Conservation (phyloP, 2,113 vertebrate genomes). For the Hiodon tergisus region DNA sequence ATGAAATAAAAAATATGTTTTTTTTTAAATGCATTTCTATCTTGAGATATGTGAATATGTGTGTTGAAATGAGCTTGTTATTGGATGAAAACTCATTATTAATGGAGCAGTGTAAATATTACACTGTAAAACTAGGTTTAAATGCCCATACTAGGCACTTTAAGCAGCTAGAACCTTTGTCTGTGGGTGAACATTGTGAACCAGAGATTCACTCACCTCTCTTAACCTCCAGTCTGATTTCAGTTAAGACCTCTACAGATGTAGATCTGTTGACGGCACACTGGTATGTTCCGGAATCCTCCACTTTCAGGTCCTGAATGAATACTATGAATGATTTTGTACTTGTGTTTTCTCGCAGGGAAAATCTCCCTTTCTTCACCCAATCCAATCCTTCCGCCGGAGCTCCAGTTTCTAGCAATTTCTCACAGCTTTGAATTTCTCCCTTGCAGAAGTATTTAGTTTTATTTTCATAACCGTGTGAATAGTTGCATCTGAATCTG, state of each 20-base stretch:
- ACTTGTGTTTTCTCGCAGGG: conserved; percentile 22
- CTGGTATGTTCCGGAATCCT: conserved; percentile 47
- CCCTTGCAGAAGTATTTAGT: background rate
- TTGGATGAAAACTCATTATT: too few relatives aligned
- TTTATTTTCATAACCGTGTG: background rate
- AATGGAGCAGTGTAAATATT: too few relatives aligned
- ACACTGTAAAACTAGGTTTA: too few relatives aligned
- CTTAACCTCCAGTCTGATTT: conserved; percentile 16
- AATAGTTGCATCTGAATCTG: conserved; percentile 24
- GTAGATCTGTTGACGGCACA: conserved; percentile 18
- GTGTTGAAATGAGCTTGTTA: too few relatives aligned
- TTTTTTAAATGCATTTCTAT: too few relatives aligned
- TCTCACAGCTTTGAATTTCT: background rate
- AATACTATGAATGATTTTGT: conserved; percentile 24
- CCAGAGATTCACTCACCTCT: background rate
- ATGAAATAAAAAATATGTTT: too few relatives aligned
- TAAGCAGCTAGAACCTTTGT: too few relatives aligned
- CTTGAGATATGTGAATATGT: too few relatives aligned
- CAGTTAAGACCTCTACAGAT: background rate
- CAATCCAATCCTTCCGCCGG: background rate
- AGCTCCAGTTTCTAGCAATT: background rate
- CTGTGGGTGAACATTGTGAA: too few relatives aligned
- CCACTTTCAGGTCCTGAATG: conserved; percentile 15
- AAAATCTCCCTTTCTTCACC: background rate
- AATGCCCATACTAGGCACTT: too few relatives aligned